Conservation (phyloP, 64 coral and sea anemone species). For the Actinia tenebrosa region DNA sequence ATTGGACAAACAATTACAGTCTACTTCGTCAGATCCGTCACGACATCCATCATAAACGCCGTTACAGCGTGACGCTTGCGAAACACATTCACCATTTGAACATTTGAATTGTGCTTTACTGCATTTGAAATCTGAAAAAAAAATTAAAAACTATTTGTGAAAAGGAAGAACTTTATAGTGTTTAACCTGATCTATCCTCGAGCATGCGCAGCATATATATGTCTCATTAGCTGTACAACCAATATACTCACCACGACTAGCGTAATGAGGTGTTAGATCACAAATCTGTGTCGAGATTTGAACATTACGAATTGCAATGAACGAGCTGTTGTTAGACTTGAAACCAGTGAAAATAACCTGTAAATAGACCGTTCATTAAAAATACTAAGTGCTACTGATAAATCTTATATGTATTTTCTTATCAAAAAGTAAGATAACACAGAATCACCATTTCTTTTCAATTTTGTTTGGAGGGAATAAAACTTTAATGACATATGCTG, state of each 20-base stretch:
- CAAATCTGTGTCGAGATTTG: slow-evolving; percentile 39
- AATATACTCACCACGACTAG: slow-evolving; percentile 23
- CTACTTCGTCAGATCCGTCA: slow-evolving; percentile 59
- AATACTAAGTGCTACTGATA: too few relatives aligned
- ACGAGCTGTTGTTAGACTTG: neutral
- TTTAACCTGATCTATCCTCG: too few relatives aligned
- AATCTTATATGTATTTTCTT: too few relatives aligned
- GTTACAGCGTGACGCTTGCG: slow-evolving; percentile 38
- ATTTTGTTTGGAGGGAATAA: too few relatives aligned
- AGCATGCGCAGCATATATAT: too few relatives aligned
- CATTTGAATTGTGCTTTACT: slow-evolving; percentile 36
- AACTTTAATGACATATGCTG: too few relatives aligned
- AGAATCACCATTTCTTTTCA: too few relatives aligned
- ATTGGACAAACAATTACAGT: slow-evolving; percentile 44
- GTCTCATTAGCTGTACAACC: too few relatives aligned
- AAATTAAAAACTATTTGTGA: neutral
- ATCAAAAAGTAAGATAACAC: too few relatives aligned
- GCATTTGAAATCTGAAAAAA: slow-evolving; percentile 25
- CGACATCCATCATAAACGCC: slow-evolving; percentile 33
- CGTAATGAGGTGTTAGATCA: neutral
- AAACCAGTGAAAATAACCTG: neutral
- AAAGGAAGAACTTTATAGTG: too few relatives aligned
- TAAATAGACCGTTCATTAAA: neutral
- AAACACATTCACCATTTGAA: slow-evolving; percentile 49
- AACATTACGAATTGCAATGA: neutral